Evolutionary conservation across 2,113 vertebrate genomes (phyloP), one percentile per base, ranked within the genome.

Genomic region (Amblyopsis rosae): DNA sequence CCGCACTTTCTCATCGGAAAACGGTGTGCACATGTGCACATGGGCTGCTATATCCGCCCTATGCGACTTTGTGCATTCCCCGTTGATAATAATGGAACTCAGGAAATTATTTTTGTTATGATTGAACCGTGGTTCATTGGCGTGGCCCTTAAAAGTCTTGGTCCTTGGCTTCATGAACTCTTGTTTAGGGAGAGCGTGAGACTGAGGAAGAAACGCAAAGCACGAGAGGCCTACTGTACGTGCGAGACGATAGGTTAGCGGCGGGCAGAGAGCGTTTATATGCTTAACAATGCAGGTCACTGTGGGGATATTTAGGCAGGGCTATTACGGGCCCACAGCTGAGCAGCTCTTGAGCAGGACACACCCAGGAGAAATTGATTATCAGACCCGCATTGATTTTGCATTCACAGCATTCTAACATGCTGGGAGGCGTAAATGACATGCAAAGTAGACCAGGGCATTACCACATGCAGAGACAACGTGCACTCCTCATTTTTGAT

Each of bases 71-170:
- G 75, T 78, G 62, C 48, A 16, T 62, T 84, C 75, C 75, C 72
- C 60, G 76, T 83, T 79, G 79, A 80, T n/a, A 26, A 67, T 69
- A 57, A 61, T 69, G 62, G 46, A 70, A 82, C 68, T 88, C 80
- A 79, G 83, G 79, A 84, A 85, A 90, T 68, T 46, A 65, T 69
- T 83, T 72, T 80, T 59, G 35, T 49, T 74, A 54, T 75, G 33
- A 82, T 60, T 66, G 60, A 62, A 72, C 54, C 26, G 1, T 82
- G 13, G 65, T 81, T 78, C 41, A 13, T 62, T 81, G 81, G 87
- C 76, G 46, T 62, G 48, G 70, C 17, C 16, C 33, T 77, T 65
- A 17, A 6, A 50, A 63, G 3, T 65, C 53, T 73, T 15, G 53
- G 58, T 68, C 66, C 80, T 72, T 76, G 72, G 62, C 79, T 73